These are phyloP conservation scores for Sthenelais limicola DNA, from an alignment of 2,888 invertebrate genomes.

Conservation along the genomic window DNA sequence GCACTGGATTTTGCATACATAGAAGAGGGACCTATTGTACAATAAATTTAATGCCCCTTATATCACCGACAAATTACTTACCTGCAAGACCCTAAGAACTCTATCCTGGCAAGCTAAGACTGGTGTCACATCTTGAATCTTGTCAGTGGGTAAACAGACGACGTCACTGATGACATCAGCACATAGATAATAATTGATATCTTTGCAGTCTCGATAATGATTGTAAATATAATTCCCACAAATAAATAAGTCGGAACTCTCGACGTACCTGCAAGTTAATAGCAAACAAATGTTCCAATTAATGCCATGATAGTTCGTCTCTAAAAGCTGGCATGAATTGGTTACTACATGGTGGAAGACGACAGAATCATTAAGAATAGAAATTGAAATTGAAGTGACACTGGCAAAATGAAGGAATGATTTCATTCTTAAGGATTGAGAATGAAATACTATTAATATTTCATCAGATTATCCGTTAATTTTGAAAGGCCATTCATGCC, in stretches of 20 bases:
- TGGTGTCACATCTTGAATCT: slow-evolving; percentile 74
- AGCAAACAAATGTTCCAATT: too few relatives aligned
- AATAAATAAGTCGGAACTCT: slow-evolving; percentile 88
- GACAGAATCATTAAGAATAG: too few relatives aligned
- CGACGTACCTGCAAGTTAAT: slow-evolving; percentile 79
- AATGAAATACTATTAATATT: too few relatives aligned
- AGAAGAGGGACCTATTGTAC: not conserved
- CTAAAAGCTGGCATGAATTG: too few relatives aligned
- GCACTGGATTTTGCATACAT: too few relatives aligned
- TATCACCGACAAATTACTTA: slow-evolving; percentile 45
- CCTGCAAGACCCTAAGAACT: slow-evolving; percentile 82
- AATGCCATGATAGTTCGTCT: too few relatives aligned
- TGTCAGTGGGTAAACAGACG: slow-evolving; percentile 77
- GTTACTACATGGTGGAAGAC: too few relatives aligned
- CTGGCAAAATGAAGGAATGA: too few relatives aligned
- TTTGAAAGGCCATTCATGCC: too few relatives aligned
- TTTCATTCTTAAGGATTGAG: too few relatives aligned
- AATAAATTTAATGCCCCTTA: not conserved
- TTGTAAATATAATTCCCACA: slow-evolving; percentile 82
- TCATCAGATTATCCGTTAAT: too few relatives aligned
- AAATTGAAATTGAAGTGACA: too few relatives aligned
- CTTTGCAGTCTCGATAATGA: slow-evolving; percentile 91
- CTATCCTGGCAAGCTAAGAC: slow-evolving; percentile 88
- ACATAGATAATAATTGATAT: slow-evolving; percentile 88
- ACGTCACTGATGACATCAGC: slow-evolving; percentile 92